Evolutionary conservation across 2,888 invertebrate species (phyloP).

Genomic region (Nebria brevicollis): DNA sequence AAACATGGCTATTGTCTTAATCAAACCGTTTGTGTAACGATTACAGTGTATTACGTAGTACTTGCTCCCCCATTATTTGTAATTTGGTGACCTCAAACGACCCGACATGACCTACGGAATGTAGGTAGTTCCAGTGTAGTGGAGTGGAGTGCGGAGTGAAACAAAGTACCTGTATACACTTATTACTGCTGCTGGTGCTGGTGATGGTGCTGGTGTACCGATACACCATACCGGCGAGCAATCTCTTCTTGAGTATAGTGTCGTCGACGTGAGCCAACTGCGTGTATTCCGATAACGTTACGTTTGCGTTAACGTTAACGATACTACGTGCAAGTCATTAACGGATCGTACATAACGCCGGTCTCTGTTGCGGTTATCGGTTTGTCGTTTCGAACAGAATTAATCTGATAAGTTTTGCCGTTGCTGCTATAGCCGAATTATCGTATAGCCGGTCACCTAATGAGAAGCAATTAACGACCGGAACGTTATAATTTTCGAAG

Average conservation of each 20-base stretch:
- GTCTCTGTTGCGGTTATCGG: slow-evolving; percentile 11
- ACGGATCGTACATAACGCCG: neutral
- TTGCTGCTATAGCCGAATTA: slow-evolving; percentile 28
- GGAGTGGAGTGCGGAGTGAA: slow-evolving; percentile 18
- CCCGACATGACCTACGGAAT: slow-evolving; percentile 32
- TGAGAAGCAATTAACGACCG: slow-evolving; percentile 36
- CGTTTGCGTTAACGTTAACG: slow-evolving; percentile 21
- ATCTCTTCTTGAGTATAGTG: neutral
- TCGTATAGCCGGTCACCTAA: slow-evolving; percentile 20
- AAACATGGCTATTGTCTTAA: slow-evolving; percentile 43
- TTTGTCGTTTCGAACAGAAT: slow-evolving; percentile 6
- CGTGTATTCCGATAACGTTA: slow-evolving; percentile 13
- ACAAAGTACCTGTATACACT: slow-evolving; percentile 8
- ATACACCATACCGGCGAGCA: neutral
- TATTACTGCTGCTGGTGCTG: slow-evolving; percentile 5
- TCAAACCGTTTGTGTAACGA: slow-evolving; percentile 45
- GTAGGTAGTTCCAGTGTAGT: slow-evolving; percentile 22
- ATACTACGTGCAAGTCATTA: slow-evolving; percentile 28
- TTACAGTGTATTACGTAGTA: slow-evolving; percentile 49
- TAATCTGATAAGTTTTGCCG: slow-evolving; percentile 15
- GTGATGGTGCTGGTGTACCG: neutral
- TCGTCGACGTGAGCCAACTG: slow-evolving; percentile 4
- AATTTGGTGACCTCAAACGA: slow-evolving; percentile 52
- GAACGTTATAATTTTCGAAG: slow-evolving; percentile 34
- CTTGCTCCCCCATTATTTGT: slow-evolving; percentile 52